phyloP scores from a whole-genome alignment of 2,797 vertebrate species.

The Gorsachius magnificus region DNA sequence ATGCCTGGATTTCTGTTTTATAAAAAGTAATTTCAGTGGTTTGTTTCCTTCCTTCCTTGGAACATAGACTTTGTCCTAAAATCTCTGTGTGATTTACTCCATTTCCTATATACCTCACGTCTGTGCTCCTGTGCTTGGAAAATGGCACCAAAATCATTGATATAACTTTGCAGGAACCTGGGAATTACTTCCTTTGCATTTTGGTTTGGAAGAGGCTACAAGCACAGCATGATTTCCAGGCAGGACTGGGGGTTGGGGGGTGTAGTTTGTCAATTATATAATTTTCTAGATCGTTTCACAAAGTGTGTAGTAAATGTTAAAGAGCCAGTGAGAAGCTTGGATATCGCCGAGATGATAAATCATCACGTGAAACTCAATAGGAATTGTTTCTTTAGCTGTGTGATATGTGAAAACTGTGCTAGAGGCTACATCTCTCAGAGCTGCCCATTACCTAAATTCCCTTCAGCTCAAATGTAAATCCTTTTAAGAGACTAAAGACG shows the following conservation, averaged over 20 bases:
- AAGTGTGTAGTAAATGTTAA: not conserved
- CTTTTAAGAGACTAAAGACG: constrained; percentile 51
- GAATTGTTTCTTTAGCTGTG: constrained; percentile 28
- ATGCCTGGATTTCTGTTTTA: not conserved
- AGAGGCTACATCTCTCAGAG: constrained; percentile 62
- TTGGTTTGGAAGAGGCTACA: not conserved
- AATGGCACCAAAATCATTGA: not conserved
- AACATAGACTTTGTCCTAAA: not conserved
- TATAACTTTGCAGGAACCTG: not conserved
- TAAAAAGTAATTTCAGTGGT: not conserved
- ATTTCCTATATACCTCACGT: not conserved
- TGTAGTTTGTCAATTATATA: not conserved
- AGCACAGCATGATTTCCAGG: not conserved
- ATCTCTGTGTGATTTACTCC: not conserved
- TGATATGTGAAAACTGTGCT: constrained; percentile 37
- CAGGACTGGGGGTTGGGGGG: not conserved
- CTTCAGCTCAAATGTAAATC: constrained; percentile 69
- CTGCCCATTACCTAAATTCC: constrained; percentile 65
- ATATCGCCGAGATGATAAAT: constrained; percentile 47
- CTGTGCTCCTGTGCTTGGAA: not conserved
- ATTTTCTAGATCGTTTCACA: constrained; percentile 3
- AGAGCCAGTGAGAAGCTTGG: constrained; percentile 16
- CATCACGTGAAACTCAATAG: constrained; percentile 39
- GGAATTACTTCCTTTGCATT: not conserved
- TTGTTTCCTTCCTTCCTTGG: not conserved